Evolutionary conservation across 1,140 invertebrate species (phyloP).

Genomic region (Dendroctonus ponderosae): DNA sequence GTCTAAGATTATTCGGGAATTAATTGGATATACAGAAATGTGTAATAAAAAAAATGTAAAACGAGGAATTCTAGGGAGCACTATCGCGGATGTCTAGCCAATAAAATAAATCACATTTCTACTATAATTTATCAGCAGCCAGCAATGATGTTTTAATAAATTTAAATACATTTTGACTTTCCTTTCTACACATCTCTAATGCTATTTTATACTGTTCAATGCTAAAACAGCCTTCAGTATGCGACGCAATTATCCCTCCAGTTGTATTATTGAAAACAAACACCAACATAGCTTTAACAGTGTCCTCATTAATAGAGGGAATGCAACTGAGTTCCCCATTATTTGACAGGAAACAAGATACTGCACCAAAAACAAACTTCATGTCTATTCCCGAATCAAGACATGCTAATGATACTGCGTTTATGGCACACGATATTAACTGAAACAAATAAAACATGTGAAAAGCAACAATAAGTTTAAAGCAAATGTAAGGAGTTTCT

Average conservation of each 20-base stretch:
- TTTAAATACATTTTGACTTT: slow-evolving; percentile 65
- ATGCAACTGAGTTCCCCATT: slow-evolving; percentile 67
- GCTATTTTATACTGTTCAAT: slow-evolving; percentile 64
- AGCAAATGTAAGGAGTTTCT: too few species aligned
- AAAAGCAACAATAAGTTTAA: too few species aligned
- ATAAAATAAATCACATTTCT: too few species aligned
- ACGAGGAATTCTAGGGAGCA: too few species aligned
- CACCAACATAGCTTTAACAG: slow-evolving; percentile 60
- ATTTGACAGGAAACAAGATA: slow-evolving; percentile 68
- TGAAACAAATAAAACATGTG: slow-evolving; percentile 45
- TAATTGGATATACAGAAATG: too few species aligned
- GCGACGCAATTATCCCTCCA: slow-evolving; percentile 62
- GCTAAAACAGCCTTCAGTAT: slow-evolving; percentile 67
- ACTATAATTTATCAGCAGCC: slow-evolving; percentile 1
- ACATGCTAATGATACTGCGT: slow-evolving; percentile 76
- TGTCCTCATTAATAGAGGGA: slow-evolving; percentile 48
- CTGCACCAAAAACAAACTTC: slow-evolving; percentile 76
- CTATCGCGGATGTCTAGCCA: too few species aligned
- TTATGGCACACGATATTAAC: slow-evolving; percentile 77
- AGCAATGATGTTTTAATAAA: slow-evolving; percentile 62
- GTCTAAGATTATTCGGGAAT: too few species aligned
- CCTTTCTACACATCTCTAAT: slow-evolving; percentile 61
- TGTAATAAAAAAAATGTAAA: too few species aligned
- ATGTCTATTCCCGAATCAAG: slow-evolving; percentile 78
- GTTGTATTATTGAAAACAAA: slow-evolving; percentile 71